These are phyloP conservation scores for Listronotus oregonensis DNA, from an alignment of 1,140 invertebrate genomes.

Conservation along the genomic window DNA sequence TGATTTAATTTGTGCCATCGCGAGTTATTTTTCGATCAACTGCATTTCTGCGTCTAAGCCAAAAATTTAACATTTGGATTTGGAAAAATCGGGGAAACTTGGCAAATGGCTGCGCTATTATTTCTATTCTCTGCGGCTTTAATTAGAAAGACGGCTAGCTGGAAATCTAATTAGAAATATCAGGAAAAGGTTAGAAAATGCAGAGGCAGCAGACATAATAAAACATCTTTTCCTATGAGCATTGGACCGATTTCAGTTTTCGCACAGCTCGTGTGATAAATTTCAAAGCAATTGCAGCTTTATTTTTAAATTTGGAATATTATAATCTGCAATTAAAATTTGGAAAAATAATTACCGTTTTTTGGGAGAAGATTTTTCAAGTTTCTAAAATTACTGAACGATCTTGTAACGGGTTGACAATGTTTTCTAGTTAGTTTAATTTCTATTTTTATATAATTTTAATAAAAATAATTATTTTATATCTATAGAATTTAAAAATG, in stretches of 20 bases:
- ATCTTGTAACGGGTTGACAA: too few relatives aligned
- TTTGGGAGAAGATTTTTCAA: too few relatives aligned
- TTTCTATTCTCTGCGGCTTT: slow-evolving; percentile 32
- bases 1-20: slow-evolving; percentile 21
- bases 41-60: slow-evolving; percentile 33
- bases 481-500: too few relatives aligned
- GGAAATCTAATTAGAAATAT: slow-evolving; percentile 37
- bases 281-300: slow-evolving; percentile 1
- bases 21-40: slow-evolving; percentile 33
- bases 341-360: too few relatives aligned
- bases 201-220: slow-evolving; percentile 12
- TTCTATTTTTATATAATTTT: too few relatives aligned
- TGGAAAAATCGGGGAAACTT: slow-evolving; percentile 36
- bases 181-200: slow-evolving; percentile 36
- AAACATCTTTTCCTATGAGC: slow-evolving; percentile 9
- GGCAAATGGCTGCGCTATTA: slow-evolving; percentile 33
- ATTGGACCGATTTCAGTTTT: not conserved
- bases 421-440: too few relatives aligned
- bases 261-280: slow-evolving; percentile 1
- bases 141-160: slow-evolving; percentile 31
- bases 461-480: too few relatives aligned
- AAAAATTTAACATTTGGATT: slow-evolving; percentile 38
- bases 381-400: too few relatives aligned
- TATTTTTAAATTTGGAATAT: too few relatives aligned
- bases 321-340: slow-evolving; percentile 7